These are phyloP conservation scores for Fukomys damarensis DNA, from an alignment of 2,113 vertebrate genomes.

Conservation along the genomic window DNA sequence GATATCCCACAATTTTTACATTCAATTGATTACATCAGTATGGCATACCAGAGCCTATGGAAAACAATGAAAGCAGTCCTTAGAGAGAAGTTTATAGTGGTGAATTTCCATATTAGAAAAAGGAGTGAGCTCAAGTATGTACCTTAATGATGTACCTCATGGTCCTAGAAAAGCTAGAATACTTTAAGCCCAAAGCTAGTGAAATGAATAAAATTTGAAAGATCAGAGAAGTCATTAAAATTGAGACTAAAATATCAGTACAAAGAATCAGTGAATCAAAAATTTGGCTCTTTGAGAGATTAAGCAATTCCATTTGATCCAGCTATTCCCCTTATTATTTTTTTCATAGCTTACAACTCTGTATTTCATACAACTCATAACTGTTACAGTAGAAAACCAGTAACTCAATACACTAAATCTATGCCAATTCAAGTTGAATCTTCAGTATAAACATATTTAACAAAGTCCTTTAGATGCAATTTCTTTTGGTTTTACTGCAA, in stretches of 20 bases:
- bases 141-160: background rate
- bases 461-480: constrained; percentile 89
- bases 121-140: background rate
- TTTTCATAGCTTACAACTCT: background rate
- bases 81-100: background rate
- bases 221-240: background rate
- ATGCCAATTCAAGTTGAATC: background rate
- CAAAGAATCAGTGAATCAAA: background rate
- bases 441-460: constrained; percentile 53
- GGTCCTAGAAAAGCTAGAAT: background rate
- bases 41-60: background rate
- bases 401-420: background rate
- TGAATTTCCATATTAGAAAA: background rate
- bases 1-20: background rate
- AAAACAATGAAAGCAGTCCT: background rate
- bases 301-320: background rate
- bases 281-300: background rate
- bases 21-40: background rate
- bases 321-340: background rate
- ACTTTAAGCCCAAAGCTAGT: background rate
- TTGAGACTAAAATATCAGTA: background rate
- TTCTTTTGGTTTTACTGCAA: constrained; percentile 94
- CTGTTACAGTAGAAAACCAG: constrained; percentile 21
- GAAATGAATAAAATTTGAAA: background rate
- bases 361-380: constrained; percentile 55